phyloP scores from a whole-genome alignment of 2,113 vertebrate genomes.

The Periophthalmus modestus region DNA sequence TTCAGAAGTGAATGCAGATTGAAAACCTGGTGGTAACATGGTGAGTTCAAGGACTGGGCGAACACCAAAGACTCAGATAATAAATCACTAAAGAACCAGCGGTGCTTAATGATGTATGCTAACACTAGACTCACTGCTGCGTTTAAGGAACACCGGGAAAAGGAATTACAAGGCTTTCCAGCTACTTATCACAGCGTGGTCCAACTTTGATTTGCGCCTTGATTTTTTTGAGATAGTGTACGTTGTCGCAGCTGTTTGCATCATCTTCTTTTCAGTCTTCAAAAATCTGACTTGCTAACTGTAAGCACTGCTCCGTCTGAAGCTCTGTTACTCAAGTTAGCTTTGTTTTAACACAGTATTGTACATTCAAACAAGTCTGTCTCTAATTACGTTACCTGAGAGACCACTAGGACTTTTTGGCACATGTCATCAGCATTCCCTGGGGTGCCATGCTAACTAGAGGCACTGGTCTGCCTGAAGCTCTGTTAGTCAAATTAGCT shows the following conservation, averaged over 20 bases:
- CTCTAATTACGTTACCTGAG: too few species aligned
- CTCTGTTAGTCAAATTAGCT: too few species aligned
- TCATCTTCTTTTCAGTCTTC: not conserved
- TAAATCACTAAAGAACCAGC: constrained; percentile 48
- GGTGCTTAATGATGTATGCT: constrained; percentile 40
- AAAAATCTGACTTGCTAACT: not conserved
- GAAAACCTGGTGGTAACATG: constrained; percentile 18
- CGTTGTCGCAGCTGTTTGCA: not conserved
- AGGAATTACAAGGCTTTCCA: not conserved
- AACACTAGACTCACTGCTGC: constrained; percentile 15
- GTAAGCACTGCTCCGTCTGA: too few species aligned
- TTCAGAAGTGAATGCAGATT: constrained; percentile 11
- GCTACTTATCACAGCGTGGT: not conserved
- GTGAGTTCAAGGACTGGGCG: constrained; percentile 50
- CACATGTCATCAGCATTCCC: too few species aligned
- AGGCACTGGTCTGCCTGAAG: too few species aligned
- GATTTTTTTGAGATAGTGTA: not conserved
- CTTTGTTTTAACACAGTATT: too few species aligned
- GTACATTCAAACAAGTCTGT: too few species aligned
- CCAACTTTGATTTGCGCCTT: not conserved
- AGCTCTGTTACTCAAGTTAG: too few species aligned
- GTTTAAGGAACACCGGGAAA: constrained; percentile 21
- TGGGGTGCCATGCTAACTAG: too few species aligned
- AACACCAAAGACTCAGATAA: constrained; percentile 45
- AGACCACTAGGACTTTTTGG: too few species aligned